Evolutionary conservation across 2,797 vertebrate genomes (phyloP), one percentile per base, ranked within the genome.

Genomic region (Apogon hyalosoma): DNA sequence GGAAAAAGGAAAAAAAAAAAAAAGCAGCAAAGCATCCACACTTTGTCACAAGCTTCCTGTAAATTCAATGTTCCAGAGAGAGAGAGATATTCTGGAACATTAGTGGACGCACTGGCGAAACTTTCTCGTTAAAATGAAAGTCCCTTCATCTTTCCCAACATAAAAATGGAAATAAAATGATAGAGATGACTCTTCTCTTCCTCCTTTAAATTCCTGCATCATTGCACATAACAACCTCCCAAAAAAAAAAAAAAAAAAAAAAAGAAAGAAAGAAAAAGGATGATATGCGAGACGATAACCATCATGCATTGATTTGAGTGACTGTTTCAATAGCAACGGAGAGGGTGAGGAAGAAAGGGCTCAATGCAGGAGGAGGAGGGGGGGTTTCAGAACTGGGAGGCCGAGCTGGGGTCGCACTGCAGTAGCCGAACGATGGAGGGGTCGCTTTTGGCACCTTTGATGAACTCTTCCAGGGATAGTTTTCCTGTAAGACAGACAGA

Each of bases 391-490:
- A 99, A 97, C 94, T 98, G 97, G 14, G 94, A 94, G 70, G 97
- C 94, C 4, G 96, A 96, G 90, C 97, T 98, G 83, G 98, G 97
- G 93, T 99, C 97, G 0, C 98, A 99, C 94, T 99, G 97, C 89
- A 99, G 95, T 95, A 99, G 95, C 85, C 97, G 94, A 68, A 99
- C 98, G 40, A 99, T 99, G 89, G 97, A 99, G 1, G 98, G 98
- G 92, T 99, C 98, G 11, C 96, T 99, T 94, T 99, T 99, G 94
- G 98, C 98, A 80, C 98, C 98, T 93, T 94, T 95, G 94, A 99
- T 98, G 88, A 99, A 99, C 88, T 99, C 98, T 87, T 99, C 98
- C 93, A 99, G 92, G 14, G 98, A 99, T 43, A 99, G 85, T 86
- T 98, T 98, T 53, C 98, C 98, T 99, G 90, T 40, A 77, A 1